These are phyloP conservation scores for Phania funesta DNA, from an alignment of 2,888 invertebrate genomes.

Conservation along the genomic window DNA sequence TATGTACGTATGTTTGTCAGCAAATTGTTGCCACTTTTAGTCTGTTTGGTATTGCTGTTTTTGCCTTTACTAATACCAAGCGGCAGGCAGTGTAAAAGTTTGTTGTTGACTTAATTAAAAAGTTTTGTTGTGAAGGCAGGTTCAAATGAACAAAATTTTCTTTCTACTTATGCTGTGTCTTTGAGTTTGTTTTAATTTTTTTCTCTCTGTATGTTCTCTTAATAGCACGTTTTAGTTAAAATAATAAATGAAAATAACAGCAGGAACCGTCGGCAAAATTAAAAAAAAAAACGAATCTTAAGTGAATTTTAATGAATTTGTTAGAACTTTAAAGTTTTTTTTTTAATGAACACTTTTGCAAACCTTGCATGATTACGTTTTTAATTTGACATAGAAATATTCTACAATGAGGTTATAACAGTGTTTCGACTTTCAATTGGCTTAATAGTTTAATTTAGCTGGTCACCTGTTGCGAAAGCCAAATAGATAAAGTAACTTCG, in stretches of 20 bases:
- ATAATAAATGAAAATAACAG: constrained; percentile 32
- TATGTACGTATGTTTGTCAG: neutral
- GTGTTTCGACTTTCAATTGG: neutral
- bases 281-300: constrained; percentile 25
- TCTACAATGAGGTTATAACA: neutral
- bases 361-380: constrained; percentile 11
- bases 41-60: constrained; percentile 16
- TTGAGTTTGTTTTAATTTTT: constrained; percentile 13
- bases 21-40: constrained; percentile 30
- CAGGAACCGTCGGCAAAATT: constrained; percentile 10
- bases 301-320: constrained; percentile 55
- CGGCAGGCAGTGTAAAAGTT: constrained; percentile 47
- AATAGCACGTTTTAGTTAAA: constrained; percentile 56
- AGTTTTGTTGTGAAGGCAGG: constrained; percentile 54
- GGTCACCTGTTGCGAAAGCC: constrained; percentile 10
- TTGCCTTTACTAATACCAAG: constrained; percentile 12
- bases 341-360: neutral
- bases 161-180: neutral
- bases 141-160: constrained; percentile 48
- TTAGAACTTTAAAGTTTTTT: constrained; percentile 42
- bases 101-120: constrained; percentile 66
- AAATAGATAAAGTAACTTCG: neutral
- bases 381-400: neutral
- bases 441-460: neutral
- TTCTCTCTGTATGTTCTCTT: neutral